Conservation (phyloP, 2,113 vertebrate species). For the Hiodon tergisus region DNA sequence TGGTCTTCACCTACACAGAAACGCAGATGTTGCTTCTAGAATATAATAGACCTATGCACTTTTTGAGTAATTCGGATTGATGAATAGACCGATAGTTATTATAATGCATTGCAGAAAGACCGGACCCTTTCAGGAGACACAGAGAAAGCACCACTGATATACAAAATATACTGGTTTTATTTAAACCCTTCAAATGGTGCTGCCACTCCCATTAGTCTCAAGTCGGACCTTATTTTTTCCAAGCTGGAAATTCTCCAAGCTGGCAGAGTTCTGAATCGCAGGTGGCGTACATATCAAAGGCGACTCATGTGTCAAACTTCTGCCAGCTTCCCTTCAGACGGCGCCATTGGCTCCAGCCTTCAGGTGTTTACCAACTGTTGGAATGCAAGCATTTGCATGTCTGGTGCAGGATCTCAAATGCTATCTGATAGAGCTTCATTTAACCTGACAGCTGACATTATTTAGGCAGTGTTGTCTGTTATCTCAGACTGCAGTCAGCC, state of each 20-base stretch:
- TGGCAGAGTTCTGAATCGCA: conserved; percentile 40
- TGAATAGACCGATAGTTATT: not conserved
- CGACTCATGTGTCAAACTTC: conserved; percentile 44
- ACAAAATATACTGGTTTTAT: not conserved
- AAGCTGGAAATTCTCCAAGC: conserved; percentile 46
- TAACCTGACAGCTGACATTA: conserved; percentile 15
- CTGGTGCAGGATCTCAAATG: conserved; percentile 28
- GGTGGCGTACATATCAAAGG: conserved; percentile 44
- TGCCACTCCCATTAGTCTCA: not conserved
- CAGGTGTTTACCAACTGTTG: conserved; percentile 4
- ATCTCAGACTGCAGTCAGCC: conserved; percentile 14
- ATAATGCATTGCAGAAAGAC: not conserved
- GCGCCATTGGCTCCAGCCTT: conserved; percentile 21
- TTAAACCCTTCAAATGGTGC: not conserved
- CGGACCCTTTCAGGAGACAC: not conserved
- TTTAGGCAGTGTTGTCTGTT: conserved; percentile 18
- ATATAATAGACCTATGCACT: too few relatives aligned
- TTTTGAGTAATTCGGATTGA: too few relatives aligned
- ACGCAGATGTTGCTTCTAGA: too few relatives aligned
- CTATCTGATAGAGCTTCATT: conserved; percentile 27
- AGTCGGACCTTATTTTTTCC: not conserved
- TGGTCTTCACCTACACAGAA: too few relatives aligned
- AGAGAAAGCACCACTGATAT: not conserved
- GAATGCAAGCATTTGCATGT: conserved; percentile 19
- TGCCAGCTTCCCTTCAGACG: conserved; percentile 15